Base-by-base conservation (phyloP, 1,140 invertebrate genomes). In the Colletes gigas region DNA sequence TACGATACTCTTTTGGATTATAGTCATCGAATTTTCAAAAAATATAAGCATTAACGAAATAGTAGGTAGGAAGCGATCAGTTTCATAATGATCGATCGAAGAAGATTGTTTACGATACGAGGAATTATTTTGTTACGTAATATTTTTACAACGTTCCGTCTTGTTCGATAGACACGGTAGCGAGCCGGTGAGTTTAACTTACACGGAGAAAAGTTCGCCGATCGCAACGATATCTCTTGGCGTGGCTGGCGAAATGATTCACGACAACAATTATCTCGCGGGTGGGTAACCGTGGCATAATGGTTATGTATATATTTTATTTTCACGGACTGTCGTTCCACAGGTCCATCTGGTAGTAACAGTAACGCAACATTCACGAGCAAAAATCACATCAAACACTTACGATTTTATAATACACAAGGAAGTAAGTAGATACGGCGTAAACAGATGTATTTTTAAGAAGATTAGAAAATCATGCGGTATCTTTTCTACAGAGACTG, bases 161-260 rank as follows among this genome's bases (percentile, higher is more conserved):
- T 30, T 30, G 2, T 30, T 30, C 30, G 30, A 54, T 52, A 95
- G 94, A 87, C 94, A 95, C 89, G 93, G 94, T 54, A 93, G 92
- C 73, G 94, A 95, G 86, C 95, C 95, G 72, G 93, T 96, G 4
- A 95, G 92, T 89, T 90, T 94, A 76, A 93, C 92, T 60, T 95
- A 94, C 84, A 94, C 94, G 17, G 93, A 94, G 30, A 30, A 30
- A 30, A 30, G 30, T 30, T 30, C 30, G 30, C 2, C 30, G 30
- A 30, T 0, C 30, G 30, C 30, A 30, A 30, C 30, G 30, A 30
- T 30, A 30, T 30, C 30, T 30, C 30, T 30, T 30, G 30, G 30
- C 30, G 30, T 30, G 30, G 30, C 30, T 2, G 30, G 2, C 83
- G 94, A 94, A 91, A 87, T 94, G 8, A 93, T 91, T 21, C 89